Conservation (phyloP, 2,888 invertebrate genomes). For the Gandaritis pyraliata region DNA sequence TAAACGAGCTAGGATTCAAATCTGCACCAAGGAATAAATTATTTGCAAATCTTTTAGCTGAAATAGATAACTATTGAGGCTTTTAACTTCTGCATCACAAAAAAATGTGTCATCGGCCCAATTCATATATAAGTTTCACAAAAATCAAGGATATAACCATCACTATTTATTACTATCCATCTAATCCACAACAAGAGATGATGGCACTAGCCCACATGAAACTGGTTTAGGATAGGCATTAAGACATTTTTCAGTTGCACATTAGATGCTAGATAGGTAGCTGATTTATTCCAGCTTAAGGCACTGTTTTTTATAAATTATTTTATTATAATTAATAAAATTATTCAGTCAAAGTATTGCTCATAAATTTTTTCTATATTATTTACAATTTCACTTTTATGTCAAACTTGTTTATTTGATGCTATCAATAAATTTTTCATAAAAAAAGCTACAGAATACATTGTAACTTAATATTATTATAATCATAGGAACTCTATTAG, state of each 20-base stretch:
- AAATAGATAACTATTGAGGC: neutral
- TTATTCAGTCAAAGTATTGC: conserved; percentile 19
- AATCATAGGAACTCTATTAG: too few relatives aligned
- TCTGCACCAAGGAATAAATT: neutral
- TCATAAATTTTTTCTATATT: conserved; percentile 3
- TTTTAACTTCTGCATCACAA: too few relatives aligned
- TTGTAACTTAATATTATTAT: too few relatives aligned
- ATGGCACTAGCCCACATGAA: too few relatives aligned
- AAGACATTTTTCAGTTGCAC: neutral
- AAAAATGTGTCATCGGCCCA: too few relatives aligned
- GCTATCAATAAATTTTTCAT: neutral
- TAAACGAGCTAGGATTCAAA: conserved; percentile 15
- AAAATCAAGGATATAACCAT: too few relatives aligned
- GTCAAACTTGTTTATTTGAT: neutral
- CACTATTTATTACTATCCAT: too few relatives aligned
- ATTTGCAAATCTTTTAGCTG: neutral
- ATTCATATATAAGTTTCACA: too few relatives aligned
- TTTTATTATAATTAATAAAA: conserved; percentile 13
- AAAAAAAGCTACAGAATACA: neutral
- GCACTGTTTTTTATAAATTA: conserved; percentile 17
- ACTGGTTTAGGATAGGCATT: too few relatives aligned
- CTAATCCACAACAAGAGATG: too few relatives aligned
- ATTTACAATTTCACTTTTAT: neutral
- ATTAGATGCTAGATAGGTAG: conserved; percentile 7
- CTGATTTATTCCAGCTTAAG: conserved; percentile 8